Evolutionary conservation across 2,797 vertebrate species (phyloP).

Genomic region (Hippocampus kuda): DNA sequence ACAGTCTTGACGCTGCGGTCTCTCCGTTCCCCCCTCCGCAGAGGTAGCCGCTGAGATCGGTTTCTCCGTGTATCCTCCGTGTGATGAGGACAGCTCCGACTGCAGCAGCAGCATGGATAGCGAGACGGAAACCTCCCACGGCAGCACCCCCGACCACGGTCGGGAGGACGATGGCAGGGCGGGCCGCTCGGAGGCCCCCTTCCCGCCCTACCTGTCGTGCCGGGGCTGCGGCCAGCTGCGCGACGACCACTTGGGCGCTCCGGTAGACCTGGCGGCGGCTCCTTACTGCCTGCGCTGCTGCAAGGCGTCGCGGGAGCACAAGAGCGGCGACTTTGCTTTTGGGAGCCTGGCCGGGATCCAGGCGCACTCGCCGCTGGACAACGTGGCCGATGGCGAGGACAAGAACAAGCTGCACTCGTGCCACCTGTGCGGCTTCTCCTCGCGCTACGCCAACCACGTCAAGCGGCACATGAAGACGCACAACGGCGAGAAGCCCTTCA

Average conservation of each 20-base stretch:
- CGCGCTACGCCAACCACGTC: constrained; percentile 93
- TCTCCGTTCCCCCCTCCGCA: constrained; percentile 49
- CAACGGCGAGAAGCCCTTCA: constrained; percentile 94
- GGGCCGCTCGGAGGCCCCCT: constrained; percentile 50
- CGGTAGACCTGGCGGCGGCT: constrained; percentile 60
- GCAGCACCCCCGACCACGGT: constrained; percentile 44
- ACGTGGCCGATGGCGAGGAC: constrained; percentile 45
- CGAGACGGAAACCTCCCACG: constrained; percentile 71
- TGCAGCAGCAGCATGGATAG: constrained; percentile 79
- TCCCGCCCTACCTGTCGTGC: constrained; percentile 71
- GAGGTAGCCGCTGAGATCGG: constrained; percentile 81
- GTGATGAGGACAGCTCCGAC: constrained; percentile 79
- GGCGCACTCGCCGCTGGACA: constrained; percentile 32
- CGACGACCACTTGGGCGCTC: constrained; percentile 60
- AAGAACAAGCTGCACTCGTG: constrained; percentile 80
- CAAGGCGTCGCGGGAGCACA: constrained; percentile 56
- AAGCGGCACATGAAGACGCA: constrained; percentile 99
- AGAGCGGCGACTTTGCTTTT: constrained; percentile 55
- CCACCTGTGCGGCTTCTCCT: constrained; percentile 89
- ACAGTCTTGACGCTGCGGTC: neutral
- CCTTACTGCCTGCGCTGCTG: constrained; percentile 69
- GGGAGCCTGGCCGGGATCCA: constrained; percentile 45
- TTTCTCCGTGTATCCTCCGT: constrained; percentile 78
- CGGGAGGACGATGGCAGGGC: constrained; percentile 57
- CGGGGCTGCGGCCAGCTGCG: constrained; percentile 77